These are phyloP conservation scores for Isoperla grammatica DNA, from an alignment of 2,888 invertebrate species.

Conservation along the genomic window DNA sequence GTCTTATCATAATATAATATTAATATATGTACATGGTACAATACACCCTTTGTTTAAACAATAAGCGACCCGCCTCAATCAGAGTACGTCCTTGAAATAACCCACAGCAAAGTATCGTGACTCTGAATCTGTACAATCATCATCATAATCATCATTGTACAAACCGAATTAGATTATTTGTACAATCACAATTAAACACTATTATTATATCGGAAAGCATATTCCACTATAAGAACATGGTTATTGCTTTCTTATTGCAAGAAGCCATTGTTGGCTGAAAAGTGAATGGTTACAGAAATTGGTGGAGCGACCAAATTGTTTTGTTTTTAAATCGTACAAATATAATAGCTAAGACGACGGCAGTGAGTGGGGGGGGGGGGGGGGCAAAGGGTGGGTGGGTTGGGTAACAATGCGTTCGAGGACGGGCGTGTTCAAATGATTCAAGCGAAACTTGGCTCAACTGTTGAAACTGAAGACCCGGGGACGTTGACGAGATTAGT, in stretches of 20 bases:
- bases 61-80: conserved; percentile 22
- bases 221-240: conserved; percentile 48
- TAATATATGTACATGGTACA: conserved; percentile 66
- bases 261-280: conserved; percentile 41
- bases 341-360: not conserved
- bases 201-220: conserved; percentile 46
- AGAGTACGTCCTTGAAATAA: conserved; percentile 23
- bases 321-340: conserved; percentile 9
- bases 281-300: no score
- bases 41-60: conserved; percentile 43
- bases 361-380: no score
- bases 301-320: not conserved
- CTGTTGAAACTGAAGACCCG: no score
- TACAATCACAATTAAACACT: conserved; percentile 11
- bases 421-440: no score
- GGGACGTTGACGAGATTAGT: no score
- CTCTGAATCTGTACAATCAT: conserved; percentile 28
- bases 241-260: conserved; percentile 53
- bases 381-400: no score
- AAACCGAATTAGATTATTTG: conserved; percentile 1
- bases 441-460: no score
- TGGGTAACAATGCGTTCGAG: no score
- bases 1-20: conserved; percentile 70
- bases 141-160: conserved; percentile 21
- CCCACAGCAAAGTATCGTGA: conserved; percentile 26